Base-by-base conservation (phyloP, 2,888 invertebrate genomes). In the Dynastes hyllus region DNA sequence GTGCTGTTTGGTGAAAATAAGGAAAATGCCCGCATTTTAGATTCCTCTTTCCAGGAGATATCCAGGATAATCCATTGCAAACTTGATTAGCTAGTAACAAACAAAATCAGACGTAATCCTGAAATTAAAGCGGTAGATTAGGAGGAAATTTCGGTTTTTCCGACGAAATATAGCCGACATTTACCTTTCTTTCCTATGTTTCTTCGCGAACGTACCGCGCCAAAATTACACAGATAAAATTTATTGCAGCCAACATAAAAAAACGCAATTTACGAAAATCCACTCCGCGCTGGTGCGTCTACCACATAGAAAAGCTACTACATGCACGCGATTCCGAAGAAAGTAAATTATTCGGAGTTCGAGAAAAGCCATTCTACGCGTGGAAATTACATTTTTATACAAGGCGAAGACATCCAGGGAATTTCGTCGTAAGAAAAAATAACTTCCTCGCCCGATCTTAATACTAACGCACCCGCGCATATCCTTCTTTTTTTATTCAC, bases 361-460 rank as follows among this genome's bases (percentile, higher is more conserved):
- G 73, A 22, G 73, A 16, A 40, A 58, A 73, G 73, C 50, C 67
- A 67, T 58, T 58, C 58, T 55, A 22, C 22, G 58, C 73, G 40
- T 58, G 58, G 40, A 73, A 73, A 73, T 73, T 73, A 73, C 73
- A 73, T 73, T 73, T 73, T 73, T 73, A 73, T 58, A 58, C 40
- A n/a, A 22, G 58, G 58, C 55, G 58, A 61, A 73, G 55, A 73
- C 58, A 40, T 69, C 51, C 50, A 51, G 69, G 51, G 51, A 69
- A 29, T 63, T 63, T 32, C 13, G 29, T 29, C 51, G 13, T 22
- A 45, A 22, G 51, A 27, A 29, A 29, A 67, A 50, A 69, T 69
- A 51, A 51, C 51, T 69, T 29, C 51, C 50, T 13, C 27, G 9
- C 37, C 69, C 11, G 69, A 69, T 51, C 69, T 51, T 69, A 69